Evolutionary conservation across 2,888 invertebrate genomes (phyloP).

Genomic region (Parochlus steinenii): DNA sequence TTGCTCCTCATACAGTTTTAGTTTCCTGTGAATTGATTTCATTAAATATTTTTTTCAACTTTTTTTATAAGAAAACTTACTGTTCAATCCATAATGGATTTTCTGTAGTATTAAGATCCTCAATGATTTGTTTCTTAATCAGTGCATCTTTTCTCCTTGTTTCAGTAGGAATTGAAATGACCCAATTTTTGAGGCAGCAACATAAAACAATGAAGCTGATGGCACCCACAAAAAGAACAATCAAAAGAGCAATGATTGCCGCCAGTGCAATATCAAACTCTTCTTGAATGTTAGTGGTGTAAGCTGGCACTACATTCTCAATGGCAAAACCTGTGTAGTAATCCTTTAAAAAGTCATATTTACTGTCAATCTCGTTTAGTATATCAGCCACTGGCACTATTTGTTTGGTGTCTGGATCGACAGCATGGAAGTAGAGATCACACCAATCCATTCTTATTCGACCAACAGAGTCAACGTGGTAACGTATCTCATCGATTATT

Average conservation of each 20-base stretch:
- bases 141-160: conserved; percentile 69
- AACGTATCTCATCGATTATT: conserved; percentile 61
- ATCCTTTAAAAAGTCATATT: conserved; percentile 70
- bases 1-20: conserved; percentile 80
- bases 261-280: conserved; percentile 75
- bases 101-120: conserved; percentile 76
- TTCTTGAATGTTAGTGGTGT: conserved; percentile 47
- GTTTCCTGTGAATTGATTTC: conserved; percentile 37
- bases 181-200: conserved; percentile 78
- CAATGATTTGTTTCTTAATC: conserved; percentile 66
- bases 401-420: conserved; percentile 53
- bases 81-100: conserved; percentile 89
- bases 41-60: conserved; percentile 10
- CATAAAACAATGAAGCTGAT: conserved; percentile 75
- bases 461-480: conserved; percentile 45
- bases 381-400: conserved; percentile 64
- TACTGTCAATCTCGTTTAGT: conserved; percentile 63
- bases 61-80: conserved; percentile 31
- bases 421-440: conserved; percentile 71
- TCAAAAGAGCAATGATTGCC: conserved; percentile 67
- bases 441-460: conserved; percentile 44
- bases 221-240: conserved; percentile 71
- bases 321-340: conserved; percentile 41
- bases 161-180: conserved; percentile 63
- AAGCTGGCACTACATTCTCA: conserved; percentile 55